Percentiles rank a stretch among this genome's conserved stretches.
Conservation (phyloP, 2,797 vertebrate genomes). For the Avahi laniger region DNA sequence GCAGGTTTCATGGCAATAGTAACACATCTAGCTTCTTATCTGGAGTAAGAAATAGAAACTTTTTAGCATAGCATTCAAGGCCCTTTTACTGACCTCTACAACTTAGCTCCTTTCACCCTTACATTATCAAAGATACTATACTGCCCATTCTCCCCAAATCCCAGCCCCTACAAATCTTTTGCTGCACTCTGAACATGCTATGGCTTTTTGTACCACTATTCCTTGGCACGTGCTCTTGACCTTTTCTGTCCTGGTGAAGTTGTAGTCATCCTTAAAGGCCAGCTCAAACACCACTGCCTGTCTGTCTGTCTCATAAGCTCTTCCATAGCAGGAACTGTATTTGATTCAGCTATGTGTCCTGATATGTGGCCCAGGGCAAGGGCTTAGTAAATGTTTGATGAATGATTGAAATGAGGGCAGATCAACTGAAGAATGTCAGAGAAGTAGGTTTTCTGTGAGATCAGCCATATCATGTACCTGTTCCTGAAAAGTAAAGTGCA, state of each 20-base stretch:
- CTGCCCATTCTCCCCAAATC: background rate
- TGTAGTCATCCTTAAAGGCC: background rate
- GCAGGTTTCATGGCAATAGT: background rate
- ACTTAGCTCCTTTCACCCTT: background rate
- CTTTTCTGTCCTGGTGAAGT: background rate
- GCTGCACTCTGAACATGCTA: background rate
- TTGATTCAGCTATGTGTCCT: conserved; percentile 44
- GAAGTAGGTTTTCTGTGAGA: conserved; percentile 46
- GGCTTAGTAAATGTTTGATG: conserved; percentile 35
- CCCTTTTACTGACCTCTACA: background rate
- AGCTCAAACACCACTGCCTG: background rate
- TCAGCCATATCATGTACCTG: conserved; percentile 40
- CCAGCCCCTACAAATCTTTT: background rate
- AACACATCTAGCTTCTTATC: background rate
- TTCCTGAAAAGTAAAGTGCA: conserved; percentile 48
- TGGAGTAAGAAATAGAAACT: background rate
- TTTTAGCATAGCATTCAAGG: background rate
- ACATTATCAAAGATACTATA: background rate
- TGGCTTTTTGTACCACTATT: background rate
- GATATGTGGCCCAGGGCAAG: background rate
- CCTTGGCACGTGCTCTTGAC: background rate
- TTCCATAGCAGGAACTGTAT: background rate
- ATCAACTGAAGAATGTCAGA: conserved; percentile 14
- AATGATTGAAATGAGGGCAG: conserved; percentile 51
- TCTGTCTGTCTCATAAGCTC: background rate